Evolutionary conservation across 2,113 vertebrate genomes (phyloP).

Genomic region (Podarcis cretensis): DNA sequence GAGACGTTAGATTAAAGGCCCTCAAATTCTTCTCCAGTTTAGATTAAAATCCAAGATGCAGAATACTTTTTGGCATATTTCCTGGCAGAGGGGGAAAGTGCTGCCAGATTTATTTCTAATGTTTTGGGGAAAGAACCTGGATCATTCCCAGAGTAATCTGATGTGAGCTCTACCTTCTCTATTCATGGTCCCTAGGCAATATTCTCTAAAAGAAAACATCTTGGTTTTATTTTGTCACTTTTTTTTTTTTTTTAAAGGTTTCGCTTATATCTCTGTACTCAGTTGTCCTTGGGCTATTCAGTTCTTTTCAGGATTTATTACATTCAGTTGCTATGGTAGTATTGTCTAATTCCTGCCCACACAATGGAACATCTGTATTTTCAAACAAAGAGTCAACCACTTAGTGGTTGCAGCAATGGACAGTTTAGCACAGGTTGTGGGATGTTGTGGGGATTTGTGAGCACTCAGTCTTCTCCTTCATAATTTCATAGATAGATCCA

Average conservation of each 20-base stretch:
- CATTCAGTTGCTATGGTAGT: neutral
- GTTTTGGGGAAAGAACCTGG: too few relatives aligned
- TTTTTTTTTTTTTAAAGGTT: too few relatives aligned
- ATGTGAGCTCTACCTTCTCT: too few relatives aligned
- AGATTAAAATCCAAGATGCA: neutral
- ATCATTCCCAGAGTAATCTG: too few relatives aligned
- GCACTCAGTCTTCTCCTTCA: neutral
- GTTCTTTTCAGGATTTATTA: neutral
- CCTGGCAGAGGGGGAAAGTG: neutral
- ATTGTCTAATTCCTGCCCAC: neutral
- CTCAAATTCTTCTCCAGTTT: neutral
- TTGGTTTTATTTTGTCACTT: too few relatives aligned
- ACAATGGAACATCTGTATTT: neutral
- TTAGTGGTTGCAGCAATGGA: too few relatives aligned
- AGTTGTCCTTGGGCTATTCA: neutral
- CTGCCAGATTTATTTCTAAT: neutral
- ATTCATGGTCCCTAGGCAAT: too few relatives aligned
- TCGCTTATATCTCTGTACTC: too few relatives aligned
- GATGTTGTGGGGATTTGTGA: neutral
- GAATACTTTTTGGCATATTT: neutral
- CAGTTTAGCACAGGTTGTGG: too few relatives aligned
- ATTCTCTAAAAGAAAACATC: too few relatives aligned
- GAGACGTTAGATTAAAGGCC: neutral
- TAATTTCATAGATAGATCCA: too few relatives aligned
- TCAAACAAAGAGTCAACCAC: too few relatives aligned